phyloP scores from a whole-genome alignment of 2,113 vertebrate genomes.

The Nothocercus julius region DNA sequence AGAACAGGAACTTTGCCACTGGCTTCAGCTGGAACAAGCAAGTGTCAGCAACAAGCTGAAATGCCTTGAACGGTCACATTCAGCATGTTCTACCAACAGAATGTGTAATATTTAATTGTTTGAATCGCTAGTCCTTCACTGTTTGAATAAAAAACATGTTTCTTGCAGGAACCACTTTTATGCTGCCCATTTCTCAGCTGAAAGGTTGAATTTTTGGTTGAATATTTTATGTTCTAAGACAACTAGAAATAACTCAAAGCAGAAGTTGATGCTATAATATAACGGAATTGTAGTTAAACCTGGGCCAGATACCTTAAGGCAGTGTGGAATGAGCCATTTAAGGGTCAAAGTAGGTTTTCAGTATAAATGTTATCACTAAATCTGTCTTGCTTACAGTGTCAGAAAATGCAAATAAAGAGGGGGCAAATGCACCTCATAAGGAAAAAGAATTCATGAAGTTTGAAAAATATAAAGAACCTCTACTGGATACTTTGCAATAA shows the following conservation, averaged over 20 bases:
- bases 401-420: constrained; percentile 21
- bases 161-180: constrained; percentile 48
- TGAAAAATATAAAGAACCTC: rapidly evolving
- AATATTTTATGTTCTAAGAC: constrained; percentile 45
- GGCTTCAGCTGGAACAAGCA: neutral
- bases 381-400: neutral
- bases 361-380: neutral
- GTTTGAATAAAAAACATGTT: neutral
- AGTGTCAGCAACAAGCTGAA: neutral
- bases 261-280: neutral
- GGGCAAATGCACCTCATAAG: rapidly evolving
- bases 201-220: neutral
- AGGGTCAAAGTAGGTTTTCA: neutral
- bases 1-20: neutral
- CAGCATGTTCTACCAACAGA: constrained; percentile 18
- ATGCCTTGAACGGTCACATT: constrained; percentile 25
- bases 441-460: rapidly evolving
- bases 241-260: neutral
- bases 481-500: neutral
- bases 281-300: neutral
- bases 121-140: constrained; percentile 12
- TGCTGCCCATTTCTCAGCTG: neutral
- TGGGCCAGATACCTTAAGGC: neutral
- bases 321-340: neutral
- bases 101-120: constrained; percentile 62